Evolutionary conservation across 2,888 invertebrate genomes (phyloP), one percentile per base, ranked within the genome.

Genomic region (Eupeodes latifasciatus): DNA sequence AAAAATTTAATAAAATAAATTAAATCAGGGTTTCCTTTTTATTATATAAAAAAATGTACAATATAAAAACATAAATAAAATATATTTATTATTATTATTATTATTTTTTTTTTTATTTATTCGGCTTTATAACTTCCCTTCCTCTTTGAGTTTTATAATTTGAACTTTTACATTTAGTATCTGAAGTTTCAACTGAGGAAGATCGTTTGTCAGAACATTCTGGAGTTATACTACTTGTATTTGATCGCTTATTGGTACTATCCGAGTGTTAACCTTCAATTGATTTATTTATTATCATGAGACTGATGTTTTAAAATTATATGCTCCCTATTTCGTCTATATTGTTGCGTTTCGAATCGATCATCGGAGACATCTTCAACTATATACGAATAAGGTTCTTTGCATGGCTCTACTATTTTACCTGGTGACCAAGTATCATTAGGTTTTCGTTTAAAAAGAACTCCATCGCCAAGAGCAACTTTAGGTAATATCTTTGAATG

Each of bases 181-280:
- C 55, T 55, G 55, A 55, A 14, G 55, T 55, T 55, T 55, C 55
- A n/a, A 55, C 55, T 55, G 55, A 55, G 14, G n/a, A 55, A 55
- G 55, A 55, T 55, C 14, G 55, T 55, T 55, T 55, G 55, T 55
- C 55, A 55, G 55, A 55, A 16, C 55, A 55, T 55, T 55, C 55
- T 55, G 55, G 55, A 27, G 6, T 61, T 61, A 61, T 61, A 36
- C 61, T 61, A 7, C 61, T n/a, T 19, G 19, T 36, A 61, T 61
- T 61, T 61, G 61, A 5, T 61, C 1, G 61, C 61, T 61, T 61
- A 61, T 61, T 61, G 61, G 61, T 27, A 36, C 27, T 61, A 61
- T 61, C 61, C 61, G 61, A 61, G 36, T 61, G 61, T 61, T 36
- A 61, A 61, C 61, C 61, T 61, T 61, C 61, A 61, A 61, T 27